phyloP scores from a whole-genome alignment of 2,797 vertebrate species.

The Pseudochirops corinnae region DNA sequence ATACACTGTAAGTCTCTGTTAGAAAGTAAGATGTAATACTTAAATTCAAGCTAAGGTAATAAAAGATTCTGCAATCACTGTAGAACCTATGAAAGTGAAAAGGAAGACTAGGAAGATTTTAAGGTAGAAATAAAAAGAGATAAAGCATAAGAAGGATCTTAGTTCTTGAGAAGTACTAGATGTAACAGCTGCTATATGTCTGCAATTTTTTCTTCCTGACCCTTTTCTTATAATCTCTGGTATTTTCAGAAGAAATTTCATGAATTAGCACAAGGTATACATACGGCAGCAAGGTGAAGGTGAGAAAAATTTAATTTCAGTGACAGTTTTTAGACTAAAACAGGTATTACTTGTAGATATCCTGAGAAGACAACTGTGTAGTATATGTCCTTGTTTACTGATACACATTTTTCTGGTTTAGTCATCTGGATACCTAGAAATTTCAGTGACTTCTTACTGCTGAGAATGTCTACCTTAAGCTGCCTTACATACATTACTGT shows the following conservation, averaged over 20 bases:
- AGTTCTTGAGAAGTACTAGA: background rate
- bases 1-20: too few relatives aligned
- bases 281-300: background rate
- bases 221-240: background rate
- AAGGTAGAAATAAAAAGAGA: background rate
- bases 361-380: background rate
- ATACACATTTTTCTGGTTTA: background rate
- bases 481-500: background rate
- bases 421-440: background rate
- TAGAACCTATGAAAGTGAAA: background rate
- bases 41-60: too few relatives aligned
- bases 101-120: background rate
- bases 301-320: background rate
- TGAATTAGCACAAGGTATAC: background rate
- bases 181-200: background rate
- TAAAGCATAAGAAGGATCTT: background rate
- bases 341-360: background rate
- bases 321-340: background rate
- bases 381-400: background rate
- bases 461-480: background rate
- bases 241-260: background rate
- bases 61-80: too few relatives aligned
- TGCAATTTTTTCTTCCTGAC: background rate
- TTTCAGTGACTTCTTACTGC: background rate
- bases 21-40: too few relatives aligned